A percentile compares a stretch with the other conserved stretches of the same genome.
Evolutionary conservation across 2,797 vertebrate genomes (phyloP).

Genomic region (Artibeus lituratus): DNA sequence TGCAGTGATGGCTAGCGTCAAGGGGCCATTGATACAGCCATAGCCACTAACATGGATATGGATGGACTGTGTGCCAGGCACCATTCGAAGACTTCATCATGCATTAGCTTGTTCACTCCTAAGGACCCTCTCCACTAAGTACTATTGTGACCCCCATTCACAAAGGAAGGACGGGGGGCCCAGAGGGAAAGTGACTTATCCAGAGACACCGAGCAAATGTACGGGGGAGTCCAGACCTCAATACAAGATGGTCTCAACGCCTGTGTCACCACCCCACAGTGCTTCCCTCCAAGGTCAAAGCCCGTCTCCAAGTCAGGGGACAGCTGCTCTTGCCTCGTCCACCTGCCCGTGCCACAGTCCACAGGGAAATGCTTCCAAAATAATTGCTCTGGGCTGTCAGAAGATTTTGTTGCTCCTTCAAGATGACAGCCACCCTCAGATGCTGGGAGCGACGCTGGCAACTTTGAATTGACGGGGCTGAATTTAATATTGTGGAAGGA

Average conservation of each 20-base stretch:
- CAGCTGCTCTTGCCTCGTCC: conserved; percentile 47
- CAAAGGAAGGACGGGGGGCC: not conserved
- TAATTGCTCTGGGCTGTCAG: conserved; percentile 41
- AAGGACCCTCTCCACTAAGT: not conserved
- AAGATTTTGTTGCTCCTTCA: conserved; percentile 26
- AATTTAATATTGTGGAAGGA: conserved; percentile 40
- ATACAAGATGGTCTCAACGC: not conserved
- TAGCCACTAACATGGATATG: not conserved
- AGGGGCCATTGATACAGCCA: rapidly evolving
- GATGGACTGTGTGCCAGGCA: not conserved
- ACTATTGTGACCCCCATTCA: not conserved
- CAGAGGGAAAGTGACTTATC: not conserved
- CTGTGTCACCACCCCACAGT: rapidly evolving
- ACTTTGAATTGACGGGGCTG: conserved; percentile 42
- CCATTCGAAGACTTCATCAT: not conserved
- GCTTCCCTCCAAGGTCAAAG: conserved; percentile 39
- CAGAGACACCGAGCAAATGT: not conserved
- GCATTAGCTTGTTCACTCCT: not conserved
- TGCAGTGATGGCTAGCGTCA: not conserved
- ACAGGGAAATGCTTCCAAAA: conserved; percentile 16
- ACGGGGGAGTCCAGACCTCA: not conserved
- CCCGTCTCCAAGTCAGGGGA: not conserved
- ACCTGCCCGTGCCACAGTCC: conserved; percentile 20
- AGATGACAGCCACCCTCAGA: conserved; percentile 17
- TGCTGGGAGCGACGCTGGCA: not conserved